Base-by-base conservation (phyloP, 1,140 invertebrate species). In the Nephotettix cincticeps region DNA sequence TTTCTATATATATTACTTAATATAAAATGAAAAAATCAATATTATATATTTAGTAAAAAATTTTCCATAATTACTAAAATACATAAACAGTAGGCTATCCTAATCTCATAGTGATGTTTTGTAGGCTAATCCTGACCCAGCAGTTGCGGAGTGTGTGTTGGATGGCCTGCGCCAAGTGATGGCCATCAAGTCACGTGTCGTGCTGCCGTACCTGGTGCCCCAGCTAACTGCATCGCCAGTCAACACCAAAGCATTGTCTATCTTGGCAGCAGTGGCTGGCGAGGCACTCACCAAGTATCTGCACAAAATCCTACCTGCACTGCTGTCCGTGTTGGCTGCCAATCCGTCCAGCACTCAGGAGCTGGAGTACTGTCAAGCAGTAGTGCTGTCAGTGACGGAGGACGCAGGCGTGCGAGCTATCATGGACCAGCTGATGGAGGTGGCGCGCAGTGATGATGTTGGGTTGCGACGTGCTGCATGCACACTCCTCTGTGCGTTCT, bases 111-210 rank as follows among this genome's bases (percentile, higher is more conserved):
- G 69, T 17, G 67, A 74, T 72, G 73, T 71, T 75, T 78, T 79
- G 68, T 74, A 89, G 85, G 91, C 91, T 77, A 87, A 95, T 78
- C 88, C 90, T 1, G 89, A 93, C 81, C 85, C 82, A 2, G 86
- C 83, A 13, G 81, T 90, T 32, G 92, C 92, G 0, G 94, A 96
- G 78, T 91, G 90, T 77, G 94, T 95, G 0, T 83, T 99, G 64
- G 96, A 99, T 82, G 97, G 96, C 45, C 85, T 99, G 67, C 88
- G 94, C 69, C 96, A 99, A 88, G 93, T 99, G 3, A 98, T 99
- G 94, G 90, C 93, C 14, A 95, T 98, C 43, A 99, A 98, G 84
- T 96, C 95, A 9, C 86, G 94, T 74, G 96, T 96, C 0, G 95
- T 99, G 29, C 81, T 99, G 70, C 97, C 97, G 1, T 98, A 98